Evolutionary conservation across 2,888 invertebrate genomes (phyloP), one percentile per base, ranked within the genome.

Genomic region (Argyra leucocephala): DNA sequence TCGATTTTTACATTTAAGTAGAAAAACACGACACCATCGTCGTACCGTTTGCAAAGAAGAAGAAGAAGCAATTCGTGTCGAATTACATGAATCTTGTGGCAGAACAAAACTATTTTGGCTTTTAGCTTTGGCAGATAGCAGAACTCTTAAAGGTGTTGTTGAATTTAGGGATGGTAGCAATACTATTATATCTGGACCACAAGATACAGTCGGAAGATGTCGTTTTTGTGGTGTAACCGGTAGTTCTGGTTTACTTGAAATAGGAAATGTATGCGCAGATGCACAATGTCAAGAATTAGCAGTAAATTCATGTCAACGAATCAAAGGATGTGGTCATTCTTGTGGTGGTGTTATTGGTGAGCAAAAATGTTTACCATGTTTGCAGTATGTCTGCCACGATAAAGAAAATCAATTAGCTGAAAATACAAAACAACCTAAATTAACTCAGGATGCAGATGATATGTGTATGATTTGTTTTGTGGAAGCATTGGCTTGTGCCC

Each of bases 401-500:
- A 73, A 76, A 6, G 78, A 79, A 65, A 80, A 78, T 61, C 76
- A 78, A 68, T 66, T 74, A 61, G 76, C 76, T 7, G 78, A 77
- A 60, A 75, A 73, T 63, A 62, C 73, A 59, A 76, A 73, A 37
- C 76, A 76, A 57, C 79, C 80, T 7, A 82, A 83, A 65, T 82
- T 97, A 63, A 89, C 93, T 21, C 98, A 98, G 79, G 98, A 98
- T 78, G 94, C 94, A 0, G 98, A 98, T 74, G 98, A 98, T 77
- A 96, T 98, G 94, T 98, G 98, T 81, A 97, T 98, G 93, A 94
- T 98, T 72, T 98, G 98, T 79, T 98, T 98, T 81, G 95, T 96
- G 0, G 98, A 98, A 78, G 95, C 97, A 1, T 81, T 98, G 59
- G 91, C 95, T 36, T 95, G 93, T 70, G 96, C 97, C 0, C 98